Conservation (phyloP, 2,797 vertebrate species). For the Phoebastria nigripes region DNA sequence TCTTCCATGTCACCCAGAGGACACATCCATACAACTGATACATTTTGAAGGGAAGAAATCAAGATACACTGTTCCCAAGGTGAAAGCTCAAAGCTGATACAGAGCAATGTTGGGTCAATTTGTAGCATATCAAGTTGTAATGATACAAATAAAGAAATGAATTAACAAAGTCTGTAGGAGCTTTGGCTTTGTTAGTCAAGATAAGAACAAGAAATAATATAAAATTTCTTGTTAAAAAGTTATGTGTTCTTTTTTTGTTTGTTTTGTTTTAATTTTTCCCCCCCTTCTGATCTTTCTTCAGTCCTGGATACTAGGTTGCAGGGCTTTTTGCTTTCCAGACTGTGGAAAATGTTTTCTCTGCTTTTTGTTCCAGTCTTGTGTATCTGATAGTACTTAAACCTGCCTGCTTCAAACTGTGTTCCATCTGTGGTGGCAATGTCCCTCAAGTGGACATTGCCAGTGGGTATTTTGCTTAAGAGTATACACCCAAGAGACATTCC, state of each 20-base stretch:
- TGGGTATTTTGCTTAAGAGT: neutral
- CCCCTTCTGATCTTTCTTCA: neutral
- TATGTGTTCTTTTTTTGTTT: neutral
- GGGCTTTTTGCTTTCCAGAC: neutral
- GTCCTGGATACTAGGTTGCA: neutral
- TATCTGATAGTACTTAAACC: neutral
- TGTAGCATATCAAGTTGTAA: neutral
- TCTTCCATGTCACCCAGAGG: neutral
- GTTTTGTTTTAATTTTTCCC: neutral
- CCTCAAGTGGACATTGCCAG: neutral
- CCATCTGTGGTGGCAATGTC: neutral
- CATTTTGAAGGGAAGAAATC: neutral
- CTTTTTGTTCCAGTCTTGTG: neutral
- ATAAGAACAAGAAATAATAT: neutral
- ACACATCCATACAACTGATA: neutral
- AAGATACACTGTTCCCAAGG: neutral
- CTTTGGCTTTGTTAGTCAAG: neutral
- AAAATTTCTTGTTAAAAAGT: neutral
- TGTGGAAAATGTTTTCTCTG: neutral
- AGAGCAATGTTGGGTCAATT: neutral
- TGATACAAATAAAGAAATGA: neutral
- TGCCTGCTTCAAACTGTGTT: neutral
- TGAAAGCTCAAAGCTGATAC: neutral
- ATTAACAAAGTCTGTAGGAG: neutral
- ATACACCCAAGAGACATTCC: neutral